These are phyloP conservation scores for Chrysopa pallens DNA, from an alignment of 1,140 invertebrate genomes.

Conservation along the genomic window DNA sequence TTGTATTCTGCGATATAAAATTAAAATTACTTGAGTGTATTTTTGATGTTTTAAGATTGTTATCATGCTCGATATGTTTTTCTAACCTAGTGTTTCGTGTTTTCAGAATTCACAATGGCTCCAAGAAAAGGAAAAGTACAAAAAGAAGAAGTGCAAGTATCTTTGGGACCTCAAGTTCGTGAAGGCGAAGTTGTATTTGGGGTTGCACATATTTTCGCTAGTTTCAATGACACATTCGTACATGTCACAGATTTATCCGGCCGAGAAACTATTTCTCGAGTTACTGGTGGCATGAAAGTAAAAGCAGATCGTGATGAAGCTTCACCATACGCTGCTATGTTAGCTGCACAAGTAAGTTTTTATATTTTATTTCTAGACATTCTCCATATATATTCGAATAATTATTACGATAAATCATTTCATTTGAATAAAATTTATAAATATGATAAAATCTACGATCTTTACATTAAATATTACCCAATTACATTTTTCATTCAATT, in stretches of 20 bases:
- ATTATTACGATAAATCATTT: no score
- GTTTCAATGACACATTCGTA: slow-evolving; percentile 99
- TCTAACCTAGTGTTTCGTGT: no score
- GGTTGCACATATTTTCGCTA: slow-evolving; percentile 98
- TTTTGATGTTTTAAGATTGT: no score
- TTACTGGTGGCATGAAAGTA: slow-evolving; percentile 99
- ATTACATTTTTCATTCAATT: no score
- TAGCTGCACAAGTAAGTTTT: slow-evolving; percentile 80
- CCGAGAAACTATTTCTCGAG: slow-evolving; percentile 93
- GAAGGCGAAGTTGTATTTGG: slow-evolving; percentile 98
- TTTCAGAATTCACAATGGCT: slow-evolving; percentile 47
- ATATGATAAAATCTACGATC: no score
- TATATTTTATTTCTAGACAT: not conserved
- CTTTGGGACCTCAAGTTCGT: slow-evolving; percentile 89
- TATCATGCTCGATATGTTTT: no score
- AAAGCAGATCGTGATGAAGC: slow-evolving; percentile 99
- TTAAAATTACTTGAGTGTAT: no score
- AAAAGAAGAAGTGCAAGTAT: slow-evolving; percentile 92
- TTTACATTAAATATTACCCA: no score
- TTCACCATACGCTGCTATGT: slow-evolving; percentile 99
- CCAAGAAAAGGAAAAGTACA: slow-evolving; percentile 92
- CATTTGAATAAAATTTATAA: no score
- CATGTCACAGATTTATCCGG: slow-evolving; percentile 99
- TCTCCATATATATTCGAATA: no score
- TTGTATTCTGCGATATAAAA: no score